phyloP scores from a whole-genome alignment of 2,797 vertebrate species.

The Coreius guichenoti region DNA sequence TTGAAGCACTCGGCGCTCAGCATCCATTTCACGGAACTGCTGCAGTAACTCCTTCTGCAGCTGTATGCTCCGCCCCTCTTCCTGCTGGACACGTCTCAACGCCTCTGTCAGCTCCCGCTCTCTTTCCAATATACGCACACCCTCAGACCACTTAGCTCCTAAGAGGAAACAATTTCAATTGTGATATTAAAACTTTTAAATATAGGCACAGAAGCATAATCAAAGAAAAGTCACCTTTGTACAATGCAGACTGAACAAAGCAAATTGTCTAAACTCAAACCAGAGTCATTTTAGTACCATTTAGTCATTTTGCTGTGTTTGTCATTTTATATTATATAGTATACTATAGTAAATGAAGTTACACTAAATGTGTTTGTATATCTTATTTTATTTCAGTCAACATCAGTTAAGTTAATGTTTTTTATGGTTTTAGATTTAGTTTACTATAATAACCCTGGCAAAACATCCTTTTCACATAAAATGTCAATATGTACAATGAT shows the following conservation, averaged over 20 bases:
- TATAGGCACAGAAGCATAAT: too few species aligned
- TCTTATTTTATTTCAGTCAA: not conserved
- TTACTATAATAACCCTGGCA: not conserved
- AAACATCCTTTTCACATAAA: not conserved
- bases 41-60: conserved; percentile 76
- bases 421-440: not conserved
- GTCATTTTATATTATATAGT: not conserved
- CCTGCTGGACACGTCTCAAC: conserved; percentile 74
- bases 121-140: conserved; percentile 64
- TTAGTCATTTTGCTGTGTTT: not conserved
- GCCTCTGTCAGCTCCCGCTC: conserved; percentile 76
- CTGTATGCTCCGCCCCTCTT: conserved; percentile 75
- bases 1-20: conserved; percentile 71
- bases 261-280: too few species aligned
- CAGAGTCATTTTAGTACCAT: too few species aligned
- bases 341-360: not conserved
- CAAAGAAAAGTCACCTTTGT: too few species aligned
- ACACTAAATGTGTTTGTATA: not conserved
- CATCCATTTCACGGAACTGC: conserved; percentile 70
- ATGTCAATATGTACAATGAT: not conserved
- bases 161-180: not conserved
- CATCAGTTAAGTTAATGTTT: not conserved
- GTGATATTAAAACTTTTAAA: not conserved
- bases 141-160: conserved; percentile 61
- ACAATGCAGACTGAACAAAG: too few species aligned